Conservation (phyloP, 2,797 vertebrate species). For the Benthosema pterotum region DNA sequence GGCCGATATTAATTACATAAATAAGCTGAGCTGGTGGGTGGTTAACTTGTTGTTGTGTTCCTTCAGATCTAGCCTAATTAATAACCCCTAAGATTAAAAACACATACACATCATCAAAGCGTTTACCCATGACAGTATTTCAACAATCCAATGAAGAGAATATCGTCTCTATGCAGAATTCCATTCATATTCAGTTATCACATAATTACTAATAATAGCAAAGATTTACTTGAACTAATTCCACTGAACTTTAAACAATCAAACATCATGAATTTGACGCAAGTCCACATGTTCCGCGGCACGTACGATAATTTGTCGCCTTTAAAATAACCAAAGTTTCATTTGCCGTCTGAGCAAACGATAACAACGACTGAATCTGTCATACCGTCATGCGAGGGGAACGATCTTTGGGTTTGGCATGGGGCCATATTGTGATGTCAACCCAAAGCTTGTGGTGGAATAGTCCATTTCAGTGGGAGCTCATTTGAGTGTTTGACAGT, state of each 20-base stretch:
- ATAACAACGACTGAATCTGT: conserved; percentile 16
- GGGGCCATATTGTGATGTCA: conserved; percentile 32
- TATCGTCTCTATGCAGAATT: no score
- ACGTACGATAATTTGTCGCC: neutral
- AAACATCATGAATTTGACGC: neutral
- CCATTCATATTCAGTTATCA: neutral
- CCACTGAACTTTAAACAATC: neutral
- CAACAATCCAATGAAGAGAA: neutral
- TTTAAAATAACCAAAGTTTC: neutral
- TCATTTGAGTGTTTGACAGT: conserved; percentile 45
- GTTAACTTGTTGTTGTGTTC: neutral
- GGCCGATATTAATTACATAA: no score
- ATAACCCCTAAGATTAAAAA: neutral
- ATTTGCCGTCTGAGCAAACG: neutral
- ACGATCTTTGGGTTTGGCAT: conserved; percentile 34
- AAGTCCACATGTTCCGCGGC: neutral
- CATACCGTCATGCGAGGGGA: conserved; percentile 19
- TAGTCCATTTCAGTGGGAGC: conserved; percentile 15
- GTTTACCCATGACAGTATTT: neutral
- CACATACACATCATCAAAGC: conserved; percentile 7
- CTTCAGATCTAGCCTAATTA: neutral
- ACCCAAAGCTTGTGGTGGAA: neutral
- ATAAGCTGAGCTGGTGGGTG: no score
- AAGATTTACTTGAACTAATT: conserved; percentile 9
- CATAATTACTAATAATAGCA: conserved; percentile 8